These are phyloP conservation scores for Hypocryptadius cinnamomeus DNA, from an alignment of 2,113 vertebrate genomes.

Conservation along the genomic window DNA sequence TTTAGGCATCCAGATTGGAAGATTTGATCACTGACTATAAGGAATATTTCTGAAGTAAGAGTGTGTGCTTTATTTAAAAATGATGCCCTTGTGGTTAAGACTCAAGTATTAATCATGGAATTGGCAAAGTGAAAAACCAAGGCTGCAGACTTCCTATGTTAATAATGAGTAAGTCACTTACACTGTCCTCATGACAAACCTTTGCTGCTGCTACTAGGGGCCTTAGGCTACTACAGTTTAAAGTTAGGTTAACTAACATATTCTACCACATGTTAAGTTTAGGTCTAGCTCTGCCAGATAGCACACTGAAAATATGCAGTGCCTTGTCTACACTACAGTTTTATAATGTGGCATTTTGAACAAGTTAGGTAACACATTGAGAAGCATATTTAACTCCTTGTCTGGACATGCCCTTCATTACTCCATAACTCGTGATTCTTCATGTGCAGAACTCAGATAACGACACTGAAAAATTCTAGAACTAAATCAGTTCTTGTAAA, in stretches of 20 bases:
- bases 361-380: slow-evolving; percentile 34
- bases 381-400: neutral
- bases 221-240: slow-evolving; percentile 43
- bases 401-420: slow-evolving; percentile 2
- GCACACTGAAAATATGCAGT: neutral
- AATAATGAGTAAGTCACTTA: slow-evolving; percentile 20
- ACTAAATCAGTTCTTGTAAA: neutral
- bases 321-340: neutral
- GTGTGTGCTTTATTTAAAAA: neutral
- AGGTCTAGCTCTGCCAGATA: slow-evolving; percentile 18
- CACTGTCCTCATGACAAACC: slow-evolving; percentile 31
- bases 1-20: neutral
- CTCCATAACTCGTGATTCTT: neutral
- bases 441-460: neutral
- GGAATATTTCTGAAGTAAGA: neutral
- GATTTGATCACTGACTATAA: neutral
- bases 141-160: slow-evolving; percentile 13
- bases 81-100: neutral
- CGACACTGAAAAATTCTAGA: neutral
- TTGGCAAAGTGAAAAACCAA: neutral
- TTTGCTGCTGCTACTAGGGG: neutral
- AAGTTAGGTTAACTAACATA: neutral
- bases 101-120: slow-evolving; percentile 18
- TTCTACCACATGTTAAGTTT: neutral
- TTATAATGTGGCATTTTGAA: slow-evolving; percentile 26